Conservation (phyloP, 2,113 vertebrate genomes). For the Pterocles gutturalis region DNA sequence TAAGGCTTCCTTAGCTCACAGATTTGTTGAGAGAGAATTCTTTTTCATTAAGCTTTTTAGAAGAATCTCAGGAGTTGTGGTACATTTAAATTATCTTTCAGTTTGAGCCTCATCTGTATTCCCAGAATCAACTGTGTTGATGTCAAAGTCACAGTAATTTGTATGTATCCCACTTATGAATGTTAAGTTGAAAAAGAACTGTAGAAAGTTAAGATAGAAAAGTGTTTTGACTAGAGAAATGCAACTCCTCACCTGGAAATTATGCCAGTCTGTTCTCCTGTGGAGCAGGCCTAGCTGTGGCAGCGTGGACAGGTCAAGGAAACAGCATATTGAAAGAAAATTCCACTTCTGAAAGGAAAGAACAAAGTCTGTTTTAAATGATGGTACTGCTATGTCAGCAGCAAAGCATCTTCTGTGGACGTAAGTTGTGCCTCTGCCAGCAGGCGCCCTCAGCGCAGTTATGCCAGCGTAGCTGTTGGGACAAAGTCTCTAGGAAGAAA, state of each 20-base stretch:
- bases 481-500: neutral
- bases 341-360: neutral
- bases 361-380: conserved; percentile 3
- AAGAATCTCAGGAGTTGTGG: neutral
- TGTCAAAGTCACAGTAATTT: neutral
- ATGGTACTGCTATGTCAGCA: neutral
- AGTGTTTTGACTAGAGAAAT: neutral
- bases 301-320: neutral
- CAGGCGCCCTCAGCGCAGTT: accelerated
- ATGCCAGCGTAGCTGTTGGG: neutral
- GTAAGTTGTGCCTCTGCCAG: neutral
- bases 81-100: neutral
- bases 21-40: neutral
- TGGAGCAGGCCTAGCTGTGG: neutral
- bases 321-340: neutral
- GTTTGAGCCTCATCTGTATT: neutral
- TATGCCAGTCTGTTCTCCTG: neutral
- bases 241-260: neutral
- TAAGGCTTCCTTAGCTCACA: neutral
- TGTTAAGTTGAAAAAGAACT: neutral
- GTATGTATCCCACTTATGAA: neutral
- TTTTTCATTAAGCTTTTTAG: neutral
- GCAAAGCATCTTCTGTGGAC: neutral
- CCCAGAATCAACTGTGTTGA: neutral
- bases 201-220: neutral